phyloP scores from a whole-genome alignment of 2,113 vertebrate genomes.

The Rhinopomastus cyanomelas region DNA sequence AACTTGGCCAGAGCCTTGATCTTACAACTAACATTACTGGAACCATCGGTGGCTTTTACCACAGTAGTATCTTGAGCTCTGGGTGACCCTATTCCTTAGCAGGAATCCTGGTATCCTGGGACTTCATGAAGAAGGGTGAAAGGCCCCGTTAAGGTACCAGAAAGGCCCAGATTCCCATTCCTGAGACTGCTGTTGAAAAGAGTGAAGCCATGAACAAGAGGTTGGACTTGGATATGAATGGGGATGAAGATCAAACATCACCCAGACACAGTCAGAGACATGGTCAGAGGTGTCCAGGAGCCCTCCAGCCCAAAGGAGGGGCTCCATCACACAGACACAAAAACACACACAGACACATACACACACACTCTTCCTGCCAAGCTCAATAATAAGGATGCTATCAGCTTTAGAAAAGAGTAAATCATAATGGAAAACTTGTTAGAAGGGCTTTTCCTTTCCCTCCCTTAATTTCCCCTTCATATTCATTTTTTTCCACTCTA shows the following conservation, averaged over 20 bases:
- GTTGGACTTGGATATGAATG: neutral
- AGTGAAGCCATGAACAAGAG: neutral
- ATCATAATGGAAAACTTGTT: neutral
- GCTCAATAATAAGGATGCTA: neutral
- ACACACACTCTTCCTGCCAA: neutral
- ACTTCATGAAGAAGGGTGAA: neutral
- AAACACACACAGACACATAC: neutral
- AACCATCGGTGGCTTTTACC: neutral
- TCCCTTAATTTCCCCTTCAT: neutral
- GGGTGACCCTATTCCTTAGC: neutral
- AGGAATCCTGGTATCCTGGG: neutral
- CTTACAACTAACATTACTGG: accelerated
- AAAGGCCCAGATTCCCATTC: neutral
- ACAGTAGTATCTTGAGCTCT: accelerated
- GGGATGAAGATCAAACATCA: neutral
- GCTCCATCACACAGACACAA: neutral
- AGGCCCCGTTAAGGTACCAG: accelerated
- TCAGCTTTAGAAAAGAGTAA: neutral
- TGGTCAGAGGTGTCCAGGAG: neutral
- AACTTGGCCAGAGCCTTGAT: neutral
- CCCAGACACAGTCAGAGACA: neutral
- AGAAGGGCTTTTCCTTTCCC: neutral
- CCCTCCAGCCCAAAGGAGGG: neutral
- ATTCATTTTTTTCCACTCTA: neutral
- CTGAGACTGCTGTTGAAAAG: neutral